A percentile compares a stretch with the other conserved stretches of the same genome.
These are phyloP conservation scores for Carcharodon carcharias DNA, from an alignment of 2,797 vertebrate species.

Conservation along the genomic window DNA sequence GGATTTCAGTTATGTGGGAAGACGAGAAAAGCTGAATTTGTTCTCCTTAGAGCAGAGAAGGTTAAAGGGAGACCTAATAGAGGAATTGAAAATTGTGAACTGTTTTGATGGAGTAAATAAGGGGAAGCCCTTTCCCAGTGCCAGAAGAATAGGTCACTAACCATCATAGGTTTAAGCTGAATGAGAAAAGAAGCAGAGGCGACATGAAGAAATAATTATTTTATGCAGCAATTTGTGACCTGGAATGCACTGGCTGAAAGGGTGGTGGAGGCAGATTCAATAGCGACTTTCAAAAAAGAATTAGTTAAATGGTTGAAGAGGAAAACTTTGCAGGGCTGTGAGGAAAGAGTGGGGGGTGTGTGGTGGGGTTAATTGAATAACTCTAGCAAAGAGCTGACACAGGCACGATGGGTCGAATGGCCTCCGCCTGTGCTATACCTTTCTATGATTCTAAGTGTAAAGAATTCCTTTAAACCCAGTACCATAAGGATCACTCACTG, in stretches of 20 bases:
- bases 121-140: no score
- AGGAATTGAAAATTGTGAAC: no score
- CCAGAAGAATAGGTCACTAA: no score
- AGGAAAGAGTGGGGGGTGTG: neutral
- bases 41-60: no score
- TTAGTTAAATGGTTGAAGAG: neutral
- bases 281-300: neutral
- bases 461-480: neutral
- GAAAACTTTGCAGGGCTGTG: neutral
- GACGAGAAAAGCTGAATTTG: no score
- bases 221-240: neutral
- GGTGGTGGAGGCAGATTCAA: no score
- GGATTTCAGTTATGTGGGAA: no score
- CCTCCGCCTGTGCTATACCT: neutral
- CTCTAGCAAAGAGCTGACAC: neutral
- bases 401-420: neutral
- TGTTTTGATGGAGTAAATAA: no score
- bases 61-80: no score
- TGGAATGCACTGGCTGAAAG: neutral
- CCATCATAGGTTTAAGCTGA: no score
- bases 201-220: no score
- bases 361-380: neutral
- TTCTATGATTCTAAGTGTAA: neutral
- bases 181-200: no score
- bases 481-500: neutral